A percentile compares a stretch with the other conserved stretches of the same genome.
These are phyloP conservation scores for Acrobasis repandana DNA, from an alignment of 2,888 invertebrate genomes.

Conservation along the genomic window DNA sequence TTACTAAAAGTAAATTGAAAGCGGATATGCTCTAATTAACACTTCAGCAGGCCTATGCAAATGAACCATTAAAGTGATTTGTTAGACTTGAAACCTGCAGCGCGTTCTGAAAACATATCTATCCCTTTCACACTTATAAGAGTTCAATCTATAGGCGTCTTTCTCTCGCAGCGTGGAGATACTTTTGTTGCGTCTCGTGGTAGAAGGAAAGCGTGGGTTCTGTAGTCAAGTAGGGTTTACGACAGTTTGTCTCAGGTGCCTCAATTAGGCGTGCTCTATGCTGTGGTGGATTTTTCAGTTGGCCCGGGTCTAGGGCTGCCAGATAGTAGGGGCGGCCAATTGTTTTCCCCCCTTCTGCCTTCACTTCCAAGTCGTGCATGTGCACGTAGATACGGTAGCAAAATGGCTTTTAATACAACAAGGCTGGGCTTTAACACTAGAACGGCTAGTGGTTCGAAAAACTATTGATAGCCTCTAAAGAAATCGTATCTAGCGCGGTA, in stretches of 20 bases:
- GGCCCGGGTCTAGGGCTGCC: too few relatives aligned
- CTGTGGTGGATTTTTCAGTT: too few relatives aligned
- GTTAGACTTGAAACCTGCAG: neutral
- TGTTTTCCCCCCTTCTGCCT: too few relatives aligned
- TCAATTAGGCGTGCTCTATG: neutral
- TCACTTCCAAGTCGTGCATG: too few relatives aligned
- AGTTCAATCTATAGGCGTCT: neutral
- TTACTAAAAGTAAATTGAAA: constrained; percentile 2
- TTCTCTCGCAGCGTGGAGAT: neutral
- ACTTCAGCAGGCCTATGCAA: neutral
- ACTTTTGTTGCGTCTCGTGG: neutral
- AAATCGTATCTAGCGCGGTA: too few relatives aligned
- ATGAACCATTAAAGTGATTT: constrained; percentile 2
- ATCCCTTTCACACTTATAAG: neutral
- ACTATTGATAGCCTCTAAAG: too few relatives aligned
- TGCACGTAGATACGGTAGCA: too few relatives aligned
- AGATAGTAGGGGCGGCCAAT: too few relatives aligned
- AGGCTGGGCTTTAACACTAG: too few relatives aligned
- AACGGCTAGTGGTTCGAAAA: too few relatives aligned
- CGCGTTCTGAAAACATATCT: neutral
- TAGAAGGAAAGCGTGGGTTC: neutral
- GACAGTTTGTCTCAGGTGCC: constrained; percentile 6
- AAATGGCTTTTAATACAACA: too few relatives aligned
- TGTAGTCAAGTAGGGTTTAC: constrained; percentile 1
- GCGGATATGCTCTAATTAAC: neutral